Conservation (phyloP, 2,113 vertebrate species). For the Alligator mississippiensis region DNA sequence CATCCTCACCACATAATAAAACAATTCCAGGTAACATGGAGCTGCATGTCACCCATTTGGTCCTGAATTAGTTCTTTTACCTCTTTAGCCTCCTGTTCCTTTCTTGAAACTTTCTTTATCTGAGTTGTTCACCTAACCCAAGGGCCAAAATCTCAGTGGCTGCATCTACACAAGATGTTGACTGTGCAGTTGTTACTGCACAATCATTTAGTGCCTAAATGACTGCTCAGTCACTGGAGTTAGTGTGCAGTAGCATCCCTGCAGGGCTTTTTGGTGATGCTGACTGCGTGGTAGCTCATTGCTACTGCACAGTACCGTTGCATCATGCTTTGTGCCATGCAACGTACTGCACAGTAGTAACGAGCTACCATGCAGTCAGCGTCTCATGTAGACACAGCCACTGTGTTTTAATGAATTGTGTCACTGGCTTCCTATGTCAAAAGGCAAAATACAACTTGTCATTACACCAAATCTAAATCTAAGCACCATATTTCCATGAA, state of each 20-base stretch:
- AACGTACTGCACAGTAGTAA: no score
- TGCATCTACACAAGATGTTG: neutral
- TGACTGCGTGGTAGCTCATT: no score
- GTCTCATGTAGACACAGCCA: no score
- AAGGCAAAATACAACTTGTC: neutral
- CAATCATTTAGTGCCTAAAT: no score
- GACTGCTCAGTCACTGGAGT: no score
- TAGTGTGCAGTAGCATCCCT: no score
- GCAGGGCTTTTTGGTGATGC: no score
- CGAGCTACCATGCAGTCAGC: no score
- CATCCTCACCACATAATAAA: neutral
- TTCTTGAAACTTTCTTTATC: neutral
- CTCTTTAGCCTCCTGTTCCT: neutral
- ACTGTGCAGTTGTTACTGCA: no score
- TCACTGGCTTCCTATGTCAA: neutral
- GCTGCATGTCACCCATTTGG: neutral
- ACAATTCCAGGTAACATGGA: neutral
- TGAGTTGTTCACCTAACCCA: neutral
- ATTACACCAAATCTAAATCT: neutral
- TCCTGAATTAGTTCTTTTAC: constrained; percentile 2
- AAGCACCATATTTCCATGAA: neutral
- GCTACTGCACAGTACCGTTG: no score
- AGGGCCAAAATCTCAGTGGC: neutral
- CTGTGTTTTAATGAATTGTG: neutral
- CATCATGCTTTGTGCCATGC: no score